These are phyloP conservation scores for Armadillidium nasatum DNA, from an alignment of 1,140 invertebrate species.

Conservation along the genomic window DNA sequence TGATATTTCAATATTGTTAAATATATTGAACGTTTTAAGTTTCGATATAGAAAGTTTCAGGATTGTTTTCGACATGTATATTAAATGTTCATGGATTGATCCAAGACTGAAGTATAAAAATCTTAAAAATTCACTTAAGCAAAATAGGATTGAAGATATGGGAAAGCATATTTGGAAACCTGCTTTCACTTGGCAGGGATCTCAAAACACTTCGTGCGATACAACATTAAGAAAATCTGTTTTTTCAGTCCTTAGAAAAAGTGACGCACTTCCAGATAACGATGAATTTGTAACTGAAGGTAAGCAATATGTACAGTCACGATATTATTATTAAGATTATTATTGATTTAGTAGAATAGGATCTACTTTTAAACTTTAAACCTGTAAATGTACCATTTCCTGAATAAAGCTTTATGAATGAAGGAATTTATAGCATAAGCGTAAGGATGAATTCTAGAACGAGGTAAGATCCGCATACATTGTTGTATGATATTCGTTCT, in stretches of 20 bases:
- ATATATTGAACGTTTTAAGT: background rate
- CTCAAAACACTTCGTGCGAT: background rate
- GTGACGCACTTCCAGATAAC: no score
- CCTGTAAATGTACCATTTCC: no score
- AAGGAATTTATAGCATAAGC: no score
- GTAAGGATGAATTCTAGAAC: no score
- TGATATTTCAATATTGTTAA: background rate
- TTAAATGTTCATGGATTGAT: background rate
- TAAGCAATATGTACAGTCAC: no score
- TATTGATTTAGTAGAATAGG: no score
- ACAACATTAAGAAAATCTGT: background rate
- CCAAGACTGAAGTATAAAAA: conserved; percentile 2
- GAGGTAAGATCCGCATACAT: no score
- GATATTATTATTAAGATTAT: no score
- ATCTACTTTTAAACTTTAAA: no score
- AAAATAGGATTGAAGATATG: background rate
- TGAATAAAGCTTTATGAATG: no score
- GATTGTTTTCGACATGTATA: background rate
- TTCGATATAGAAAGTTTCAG: background rate
- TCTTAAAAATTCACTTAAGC: background rate
- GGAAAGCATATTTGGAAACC: background rate
- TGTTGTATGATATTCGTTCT: no score
- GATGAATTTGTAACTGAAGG: no score
- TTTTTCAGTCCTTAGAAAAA: background rate
- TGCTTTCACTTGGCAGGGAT: background rate